Base-by-base conservation (phyloP, 2,888 invertebrate species). In the Stenodera caucasica region DNA sequence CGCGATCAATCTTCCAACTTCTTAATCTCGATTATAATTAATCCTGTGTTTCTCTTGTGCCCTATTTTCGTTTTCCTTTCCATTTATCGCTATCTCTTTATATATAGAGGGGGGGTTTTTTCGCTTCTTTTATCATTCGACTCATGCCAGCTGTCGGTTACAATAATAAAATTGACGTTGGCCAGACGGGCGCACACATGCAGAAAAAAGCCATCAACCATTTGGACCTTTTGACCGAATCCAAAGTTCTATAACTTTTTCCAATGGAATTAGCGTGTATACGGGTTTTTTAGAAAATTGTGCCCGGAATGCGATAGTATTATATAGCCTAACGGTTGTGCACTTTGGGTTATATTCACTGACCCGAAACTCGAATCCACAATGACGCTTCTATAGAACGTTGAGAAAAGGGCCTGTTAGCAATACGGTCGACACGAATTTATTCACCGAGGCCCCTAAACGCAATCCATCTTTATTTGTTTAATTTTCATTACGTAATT, bases 341-440 rank as follows among this genome's bases (percentile, higher is more conserved):
- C 56, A 45, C 21, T 45, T 45, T 9, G 8, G 9, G 8, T 1
- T 11, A 60, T 67, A 67, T 63, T 67, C 67, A 59, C 61, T 70
- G 70, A 69, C 69, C 69, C 59, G 70, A 62, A 70, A 70, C 66
- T 63, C 60, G 65, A 64, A 68, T 68, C 69, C 67, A 65, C 65
- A 67, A 61, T 63, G 64, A 58, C 64, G 60, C n/a, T n/a, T n/a
- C 61, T 63, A 45, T 51, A 61, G 58, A 57, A 60, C 58, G 53
- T 58, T 50, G 59, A 57, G 63, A 57, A 60, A 2, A 56, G 53
- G 45, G 59, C 69, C 69, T 68, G 70, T 70, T 70, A 70, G 69
- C 69, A 63, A 61, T 67, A 65, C 64, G 68, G 69, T 69, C 65
- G 63, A 61, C 63, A 64, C 67, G 63, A 67, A 69, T 69, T 68